Percentiles rank a stretch among this genome's conserved stretches.
These are phyloP conservation scores for Drosophila anomelani DNA, from an alignment of 2,888 invertebrate species.

Conservation along the genomic window DNA sequence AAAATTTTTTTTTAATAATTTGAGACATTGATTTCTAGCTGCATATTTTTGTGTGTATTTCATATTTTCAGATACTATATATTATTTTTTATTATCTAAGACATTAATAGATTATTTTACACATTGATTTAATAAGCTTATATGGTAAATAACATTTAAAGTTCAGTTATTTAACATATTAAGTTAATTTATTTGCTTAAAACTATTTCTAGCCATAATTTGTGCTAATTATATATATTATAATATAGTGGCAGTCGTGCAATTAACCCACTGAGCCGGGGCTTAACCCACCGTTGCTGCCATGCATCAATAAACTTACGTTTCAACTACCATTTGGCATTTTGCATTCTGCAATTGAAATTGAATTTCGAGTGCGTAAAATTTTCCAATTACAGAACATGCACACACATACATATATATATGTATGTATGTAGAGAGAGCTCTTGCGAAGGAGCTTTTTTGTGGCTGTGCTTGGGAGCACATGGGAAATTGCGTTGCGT, in stretches of 20 bases:
- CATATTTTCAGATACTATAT: too few relatives aligned
- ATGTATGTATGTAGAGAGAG: not conserved
- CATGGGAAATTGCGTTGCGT: conserved; percentile 51
- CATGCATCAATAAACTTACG: not conserved
- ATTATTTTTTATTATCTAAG: too few relatives aligned
- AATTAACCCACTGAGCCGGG: conserved; percentile 40
- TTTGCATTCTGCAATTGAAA: conserved; percentile 42
- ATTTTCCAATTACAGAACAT: conserved; percentile 80
- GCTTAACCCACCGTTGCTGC: conserved; percentile 7
- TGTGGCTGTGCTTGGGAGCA: conserved; percentile 57
- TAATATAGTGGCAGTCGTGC: not conserved
- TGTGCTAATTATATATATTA: conserved; percentile 30
- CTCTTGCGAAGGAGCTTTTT: conserved; percentile 58
- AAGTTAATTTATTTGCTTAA: too few relatives aligned
- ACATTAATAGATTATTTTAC: too few relatives aligned
- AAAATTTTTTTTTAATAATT: too few relatives aligned
- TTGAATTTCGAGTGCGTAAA: conserved; percentile 78
- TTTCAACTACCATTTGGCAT: conserved; percentile 27
- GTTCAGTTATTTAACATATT: too few relatives aligned
- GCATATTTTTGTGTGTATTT: too few relatives aligned
- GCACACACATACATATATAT: conserved; percentile 9
- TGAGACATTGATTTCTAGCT: too few relatives aligned
- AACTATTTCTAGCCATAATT: not conserved
- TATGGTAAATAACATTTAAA: too few relatives aligned
- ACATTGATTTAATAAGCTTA: too few relatives aligned